These are phyloP conservation scores for Dipodomys spectabilis DNA, from an alignment of 2,113 vertebrate genomes.

Conservation along the genomic window DNA sequence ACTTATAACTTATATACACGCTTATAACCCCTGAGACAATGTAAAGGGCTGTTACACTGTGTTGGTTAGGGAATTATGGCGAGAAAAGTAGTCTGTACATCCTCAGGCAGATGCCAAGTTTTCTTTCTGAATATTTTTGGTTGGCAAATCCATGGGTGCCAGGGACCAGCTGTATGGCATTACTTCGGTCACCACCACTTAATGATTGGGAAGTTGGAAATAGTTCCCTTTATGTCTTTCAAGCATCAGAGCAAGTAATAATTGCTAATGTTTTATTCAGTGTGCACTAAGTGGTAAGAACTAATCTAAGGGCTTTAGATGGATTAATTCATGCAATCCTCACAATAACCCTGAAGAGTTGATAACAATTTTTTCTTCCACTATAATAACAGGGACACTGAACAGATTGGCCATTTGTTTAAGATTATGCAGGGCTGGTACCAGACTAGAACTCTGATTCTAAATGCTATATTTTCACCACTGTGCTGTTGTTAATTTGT, in stretches of 20 bases:
- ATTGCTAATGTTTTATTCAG: constrained; percentile 30
- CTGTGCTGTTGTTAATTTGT: constrained; percentile 5
- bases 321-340: background rate
- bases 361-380: background rate
- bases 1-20: too few relatives aligned
- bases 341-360: background rate
- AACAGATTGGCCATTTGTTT: background rate
- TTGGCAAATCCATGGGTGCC: background rate
- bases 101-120: background rate
- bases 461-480: background rate
- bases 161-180: background rate
- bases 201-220: background rate
- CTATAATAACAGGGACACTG: background rate
- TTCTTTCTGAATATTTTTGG: background rate
- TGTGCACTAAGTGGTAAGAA: background rate
- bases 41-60: background rate
- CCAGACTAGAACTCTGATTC: background rate
- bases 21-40: background rate
- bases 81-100: background rate
- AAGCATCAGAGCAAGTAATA: constrained; percentile 28
- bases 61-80: background rate
- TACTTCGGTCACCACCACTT: background rate
- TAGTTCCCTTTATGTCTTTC: background rate
- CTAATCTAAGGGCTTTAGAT: background rate
- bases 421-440: background rate